Conservation (phyloP, 2,113 vertebrate genomes). For the Austrofundulus limnaeus region DNA sequence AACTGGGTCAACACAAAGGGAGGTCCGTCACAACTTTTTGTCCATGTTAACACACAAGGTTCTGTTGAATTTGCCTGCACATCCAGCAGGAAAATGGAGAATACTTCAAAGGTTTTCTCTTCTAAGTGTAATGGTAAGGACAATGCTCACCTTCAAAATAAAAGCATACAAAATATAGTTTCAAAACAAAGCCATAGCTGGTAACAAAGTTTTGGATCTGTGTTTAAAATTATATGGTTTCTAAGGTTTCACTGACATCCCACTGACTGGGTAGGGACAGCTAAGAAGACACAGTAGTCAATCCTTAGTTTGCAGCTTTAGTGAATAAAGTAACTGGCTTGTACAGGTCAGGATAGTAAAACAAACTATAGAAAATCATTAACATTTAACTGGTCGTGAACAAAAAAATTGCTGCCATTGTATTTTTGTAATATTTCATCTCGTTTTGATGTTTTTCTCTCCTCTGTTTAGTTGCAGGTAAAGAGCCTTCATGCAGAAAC, state of each 20-base stretch:
- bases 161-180: too few relatives aligned
- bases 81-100: not conserved
- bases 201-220: too few relatives aligned
- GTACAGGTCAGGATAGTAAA: too few relatives aligned
- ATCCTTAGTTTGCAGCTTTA: too few relatives aligned
- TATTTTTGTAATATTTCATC: not conserved
- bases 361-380: too few relatives aligned
- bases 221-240: too few relatives aligned
- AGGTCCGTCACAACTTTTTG: rapidly evolving
- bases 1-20: rapidly evolving
- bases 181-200: too few relatives aligned
- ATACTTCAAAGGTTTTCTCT: rapidly evolving
- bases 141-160: not conserved
- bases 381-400: too few relatives aligned
- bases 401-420: too few relatives aligned
- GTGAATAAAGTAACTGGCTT: too few relatives aligned
- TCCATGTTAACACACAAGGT: rapidly evolving
- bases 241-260: too few relatives aligned
- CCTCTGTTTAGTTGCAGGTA: not conserved
- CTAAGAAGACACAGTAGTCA: not conserved
- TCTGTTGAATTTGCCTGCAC: conserved; percentile 32
- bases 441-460: not conserved
- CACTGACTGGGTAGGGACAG: too few relatives aligned
- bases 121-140: conserved; percentile 24
- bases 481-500: rapidly evolving